Evolutionary conservation across 1,140 invertebrate genomes (phyloP), one percentile per base, ranked within the genome.

Genomic region (Drosophila chauvacae): DNA sequence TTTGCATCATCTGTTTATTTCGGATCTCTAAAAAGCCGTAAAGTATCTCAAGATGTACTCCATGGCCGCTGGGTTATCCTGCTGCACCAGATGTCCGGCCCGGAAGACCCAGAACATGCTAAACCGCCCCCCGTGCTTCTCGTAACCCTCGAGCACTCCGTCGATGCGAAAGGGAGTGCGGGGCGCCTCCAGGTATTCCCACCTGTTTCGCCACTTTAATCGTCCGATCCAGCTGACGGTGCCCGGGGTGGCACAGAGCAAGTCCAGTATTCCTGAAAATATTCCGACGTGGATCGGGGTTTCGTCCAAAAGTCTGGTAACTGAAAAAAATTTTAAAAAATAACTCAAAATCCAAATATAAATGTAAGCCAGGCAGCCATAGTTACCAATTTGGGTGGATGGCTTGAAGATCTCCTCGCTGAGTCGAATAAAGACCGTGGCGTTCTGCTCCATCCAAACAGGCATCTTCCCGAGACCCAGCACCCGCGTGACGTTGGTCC

Each of bases 331-430:
- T 16, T 14, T 39, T 20, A 6, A 13, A 7, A 7, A 20, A 42
- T n/a, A 58, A 6, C 7, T n/a, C 7, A 13, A 18, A 42, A 1
- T 6, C 53, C 44, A 39, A 42, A 26, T 9, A 11, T 5, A 14
- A 18, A 2, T 2, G 4, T 6, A 39, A 16, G 5, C 14, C 1
- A 0, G 3, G 4, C 0, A 26, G 7, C 4, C 7, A 1, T 88
- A 20, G 90, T 93, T 91, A 96, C 95, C 94, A 81, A 95, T 94
- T 53, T 95, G 80, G 14, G 95, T 94, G n/a, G 96, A 96, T 4
- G 97, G 96, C 86, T 96, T 97, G 96, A 98, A 97, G 81, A 98
- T 97, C 83, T 98, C 97, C 23, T 62, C 93, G 11, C 62, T 69
- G 39, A 97, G 94, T 6, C 87, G 90, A 13, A 90, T 61, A 90